Evolutionary conservation across 2,797 vertebrate genomes (phyloP), one percentile per base, ranked within the genome.

Genomic region (Cichlasoma orientale): DNA sequence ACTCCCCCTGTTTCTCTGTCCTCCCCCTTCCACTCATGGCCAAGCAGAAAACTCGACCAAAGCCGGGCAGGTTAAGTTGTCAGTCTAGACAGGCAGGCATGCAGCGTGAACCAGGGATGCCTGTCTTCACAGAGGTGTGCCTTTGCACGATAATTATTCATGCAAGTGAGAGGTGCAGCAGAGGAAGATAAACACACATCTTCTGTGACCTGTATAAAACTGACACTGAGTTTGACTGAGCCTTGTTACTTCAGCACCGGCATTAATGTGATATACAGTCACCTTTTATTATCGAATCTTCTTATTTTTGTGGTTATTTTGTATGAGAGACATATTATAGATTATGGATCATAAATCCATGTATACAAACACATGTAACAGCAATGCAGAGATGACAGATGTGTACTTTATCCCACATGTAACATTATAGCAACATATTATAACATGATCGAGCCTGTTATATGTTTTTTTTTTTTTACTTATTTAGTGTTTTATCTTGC

Each of bases 21-120:
- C 79, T 87, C 66, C 63, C 74, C 50, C 72, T 88, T 80, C 88
- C 83, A 88, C 83, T 86, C 83, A 53, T 83, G 76, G 84, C 73
- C 75, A 13, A 92, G 90, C 87, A 82, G 85, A 92, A 92, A 94
- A 92, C 79, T 82, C 72, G 68, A 86, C 79, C 61, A 78, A 73
- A 82, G 66, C 76, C 31, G 33, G 11, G 53, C 29, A 75, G 87
- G 82, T 85, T 82, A 90, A 82, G 86, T 74, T 90, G 86, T 90
- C 86, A 85, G 58, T 73, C 77, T 7, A 61, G 58, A 85, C 82
- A 79, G 72, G 74, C 61, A 74, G 82, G 29, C 58, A n/a, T 29
- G 66, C 72, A 31, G 4, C 38, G 71, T 79, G 54, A 63, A 76
- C 55, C 71, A 19, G 83, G 55, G 61, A 77, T 78, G 63, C 70